Evolutionary conservation across 2,797 vertebrate genomes (phyloP).

Genomic region (Sparus aurata): DNA sequence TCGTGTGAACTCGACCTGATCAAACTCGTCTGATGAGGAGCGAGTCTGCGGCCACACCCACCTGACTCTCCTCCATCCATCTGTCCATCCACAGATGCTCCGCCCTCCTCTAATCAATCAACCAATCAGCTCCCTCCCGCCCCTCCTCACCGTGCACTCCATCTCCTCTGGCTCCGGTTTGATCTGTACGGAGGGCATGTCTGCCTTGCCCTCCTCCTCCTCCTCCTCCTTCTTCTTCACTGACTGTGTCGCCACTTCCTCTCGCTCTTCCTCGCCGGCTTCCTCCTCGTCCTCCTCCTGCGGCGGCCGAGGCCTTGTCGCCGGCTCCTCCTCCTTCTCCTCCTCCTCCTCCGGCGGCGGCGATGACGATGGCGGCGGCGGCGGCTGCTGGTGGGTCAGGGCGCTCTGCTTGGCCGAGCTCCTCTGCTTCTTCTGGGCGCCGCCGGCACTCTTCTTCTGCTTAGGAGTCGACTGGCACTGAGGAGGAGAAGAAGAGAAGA

Average conservation of each 20-base stretch:
- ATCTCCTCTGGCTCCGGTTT: slow-evolving; percentile 88
- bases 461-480: slow-evolving; percentile 86
- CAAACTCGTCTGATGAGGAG: neutral
- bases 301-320: slow-evolving; percentile 46
- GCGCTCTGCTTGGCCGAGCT: slow-evolving; percentile 70
- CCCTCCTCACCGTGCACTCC: slow-evolving; percentile 84
- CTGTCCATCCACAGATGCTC: neutral
- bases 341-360: slow-evolving; percentile 47
- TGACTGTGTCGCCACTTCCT: slow-evolving; percentile 59
- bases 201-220: slow-evolving; percentile 41
- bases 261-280: slow-evolving; percentile 69
- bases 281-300: slow-evolving; percentile 53
- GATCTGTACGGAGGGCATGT: slow-evolving; percentile 87
- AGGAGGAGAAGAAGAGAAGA: slow-evolving; percentile 35
- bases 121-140: slow-evolving; percentile 5
- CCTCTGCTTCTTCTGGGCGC: slow-evolving; percentile 77
- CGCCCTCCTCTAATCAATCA: slow-evolving; percentile 30
- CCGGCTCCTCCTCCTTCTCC: slow-evolving; percentile 59
- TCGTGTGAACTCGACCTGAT: neutral
- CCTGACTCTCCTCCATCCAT: slow-evolving; percentile 12
- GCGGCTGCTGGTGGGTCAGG: slow-evolving; percentile 48
- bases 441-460: slow-evolving; percentile 80
- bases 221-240: slow-evolving; percentile 54
- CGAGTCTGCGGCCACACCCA: slow-evolving; percentile 6
- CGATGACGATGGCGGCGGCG: neutral